Percentiles rank a stretch among this genome's conserved stretches.
Conservation (phyloP, 1,140 invertebrate species). For the Bombus picipes region DNA sequence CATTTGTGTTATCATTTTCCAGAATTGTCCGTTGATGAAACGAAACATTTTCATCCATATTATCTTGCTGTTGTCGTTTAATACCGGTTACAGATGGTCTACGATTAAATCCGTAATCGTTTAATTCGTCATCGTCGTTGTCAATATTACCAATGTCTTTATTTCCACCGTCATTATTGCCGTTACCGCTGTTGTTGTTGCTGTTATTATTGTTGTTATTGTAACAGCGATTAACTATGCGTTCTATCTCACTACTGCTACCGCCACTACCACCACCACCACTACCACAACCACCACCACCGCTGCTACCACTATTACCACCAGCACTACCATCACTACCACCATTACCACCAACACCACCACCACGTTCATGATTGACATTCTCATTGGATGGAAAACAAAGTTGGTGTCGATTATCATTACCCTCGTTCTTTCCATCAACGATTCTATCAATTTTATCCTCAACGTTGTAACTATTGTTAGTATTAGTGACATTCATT, state of each 20-base stretch:
- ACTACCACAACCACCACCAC: background rate
- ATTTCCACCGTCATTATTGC: background rate
- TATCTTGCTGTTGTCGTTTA: conserved; percentile 87
- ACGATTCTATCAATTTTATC: background rate
- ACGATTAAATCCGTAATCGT: conserved; percentile 94
- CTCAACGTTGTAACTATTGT: background rate
- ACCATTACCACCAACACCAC: background rate
- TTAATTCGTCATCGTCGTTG: conserved; percentile 90
- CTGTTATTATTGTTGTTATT: conserved; percentile 80
- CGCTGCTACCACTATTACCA: background rate
- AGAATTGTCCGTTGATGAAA: conserved; percentile 87
- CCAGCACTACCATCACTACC: background rate
- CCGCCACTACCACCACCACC: background rate
- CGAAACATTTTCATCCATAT: conserved; percentile 88
- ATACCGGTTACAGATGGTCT: conserved; percentile 92
- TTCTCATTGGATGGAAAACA: background rate
- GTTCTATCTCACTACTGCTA: background rate
- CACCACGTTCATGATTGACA: background rate
- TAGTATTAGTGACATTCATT: background rate
- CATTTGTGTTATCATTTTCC: conserved; percentile 74
- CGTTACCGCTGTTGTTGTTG: conserved; percentile 80
- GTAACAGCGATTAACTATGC: background rate
- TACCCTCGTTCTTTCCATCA: background rate
- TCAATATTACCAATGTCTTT: conserved; percentile 70
- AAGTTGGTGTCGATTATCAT: conserved; percentile 7